A percentile compares a stretch with the other conserved stretches of the same genome.
Evolutionary conservation across 2,113 vertebrate genomes (phyloP).

Genomic region (Misgurnus anguillicaudatus): DNA sequence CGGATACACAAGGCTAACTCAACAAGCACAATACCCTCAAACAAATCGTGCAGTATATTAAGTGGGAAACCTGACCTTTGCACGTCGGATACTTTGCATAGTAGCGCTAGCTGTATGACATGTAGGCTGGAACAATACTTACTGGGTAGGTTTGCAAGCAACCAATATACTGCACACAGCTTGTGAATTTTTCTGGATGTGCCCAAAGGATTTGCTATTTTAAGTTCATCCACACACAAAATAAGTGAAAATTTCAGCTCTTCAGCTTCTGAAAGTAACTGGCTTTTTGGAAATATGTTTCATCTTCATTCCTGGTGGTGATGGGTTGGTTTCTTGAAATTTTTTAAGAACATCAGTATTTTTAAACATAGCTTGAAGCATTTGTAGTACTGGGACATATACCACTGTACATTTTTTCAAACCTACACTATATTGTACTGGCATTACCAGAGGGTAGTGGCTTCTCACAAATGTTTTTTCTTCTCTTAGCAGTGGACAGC

Average conservation of each 20-base stretch:
- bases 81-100: no score
- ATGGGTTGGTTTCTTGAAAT: conserved; percentile 11
- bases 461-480: no score
- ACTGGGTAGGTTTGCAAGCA: no score
- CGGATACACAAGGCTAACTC: not conserved
- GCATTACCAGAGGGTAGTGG: conserved; percentile 14
- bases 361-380: conserved; percentile 50
- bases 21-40: no score
- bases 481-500: no score
- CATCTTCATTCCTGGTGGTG: no score
- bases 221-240: conserved; percentile 53
- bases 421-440: conserved; percentile 37
- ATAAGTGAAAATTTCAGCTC: conserved; percentile 25
- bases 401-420: conserved; percentile 41
- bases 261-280: no score
- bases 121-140: no score
- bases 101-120: no score
- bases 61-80: no score
- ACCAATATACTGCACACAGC: not conserved
- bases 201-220: conserved; percentile 49
- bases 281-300: no score
- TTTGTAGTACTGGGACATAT: conserved; percentile 50
- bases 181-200: conserved; percentile 54
- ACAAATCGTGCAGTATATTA: no score
- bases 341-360: conserved; percentile 46